These are phyloP conservation scores for Gila robusta DNA, from an alignment of 2,797 vertebrate species.

Conservation along the genomic window DNA sequence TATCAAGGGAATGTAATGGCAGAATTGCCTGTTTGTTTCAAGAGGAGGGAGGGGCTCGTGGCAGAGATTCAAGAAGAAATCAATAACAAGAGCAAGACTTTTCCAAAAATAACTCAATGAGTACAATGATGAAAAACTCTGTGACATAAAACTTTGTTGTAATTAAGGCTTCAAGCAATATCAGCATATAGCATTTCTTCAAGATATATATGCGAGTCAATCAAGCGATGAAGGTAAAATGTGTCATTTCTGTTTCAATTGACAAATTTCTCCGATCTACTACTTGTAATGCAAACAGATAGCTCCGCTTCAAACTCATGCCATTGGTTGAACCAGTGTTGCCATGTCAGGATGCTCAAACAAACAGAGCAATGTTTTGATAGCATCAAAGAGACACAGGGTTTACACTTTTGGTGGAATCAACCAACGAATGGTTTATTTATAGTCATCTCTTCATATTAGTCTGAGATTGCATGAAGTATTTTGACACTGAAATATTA, in stretches of 20 bases:
- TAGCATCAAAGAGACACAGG: neutral
- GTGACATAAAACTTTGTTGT: slow-evolving; percentile 1
- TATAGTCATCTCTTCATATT: neutral
- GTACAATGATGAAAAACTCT: neutral
- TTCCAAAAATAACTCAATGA: slow-evolving; percentile 28
- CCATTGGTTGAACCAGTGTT: neutral
- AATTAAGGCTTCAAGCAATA: slow-evolving; percentile 20
- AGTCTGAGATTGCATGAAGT: neutral
- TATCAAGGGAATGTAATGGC: slow-evolving; percentile 10
- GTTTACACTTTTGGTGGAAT: neutral
- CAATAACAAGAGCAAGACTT: slow-evolving; percentile 20
- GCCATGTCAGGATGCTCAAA: neutral
- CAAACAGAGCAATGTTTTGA: neutral
- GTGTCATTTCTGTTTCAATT: neutral
- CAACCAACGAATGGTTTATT: slow-evolving; percentile 1
- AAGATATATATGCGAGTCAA: neutral
- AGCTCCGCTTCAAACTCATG: neutral
- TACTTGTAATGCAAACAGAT: neutral
- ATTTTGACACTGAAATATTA: neutral
- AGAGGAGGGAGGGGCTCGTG: neutral
- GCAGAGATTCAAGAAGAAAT: slow-evolving; percentile 30
- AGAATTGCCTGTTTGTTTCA: slow-evolving; percentile 7
- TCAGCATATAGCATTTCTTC: neutral
- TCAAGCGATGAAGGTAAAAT: neutral
- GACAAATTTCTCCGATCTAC: neutral